Percentiles rank a stretch among this genome's conserved stretches.
Evolutionary conservation across 2,113 vertebrate species (phyloP).

Genomic region (Brienomyrus longianalis): DNA sequence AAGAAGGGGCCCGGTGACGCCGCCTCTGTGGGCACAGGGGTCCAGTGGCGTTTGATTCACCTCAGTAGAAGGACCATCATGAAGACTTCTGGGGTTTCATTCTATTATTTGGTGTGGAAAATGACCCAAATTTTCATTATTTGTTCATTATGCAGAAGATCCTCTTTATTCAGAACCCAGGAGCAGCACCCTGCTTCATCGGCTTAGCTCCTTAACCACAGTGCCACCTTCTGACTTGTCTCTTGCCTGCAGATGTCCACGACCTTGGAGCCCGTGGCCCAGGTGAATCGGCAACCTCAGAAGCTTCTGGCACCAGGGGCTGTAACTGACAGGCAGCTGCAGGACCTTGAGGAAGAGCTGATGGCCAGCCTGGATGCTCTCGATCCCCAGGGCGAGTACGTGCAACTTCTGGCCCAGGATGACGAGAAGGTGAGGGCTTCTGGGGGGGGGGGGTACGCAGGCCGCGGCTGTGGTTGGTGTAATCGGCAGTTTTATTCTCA

Average conservation of each 20-base stretch:
- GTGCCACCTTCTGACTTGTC: constrained; percentile 1
- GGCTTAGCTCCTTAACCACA: background rate
- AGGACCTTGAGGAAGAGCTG: constrained; percentile 68
- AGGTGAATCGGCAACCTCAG: constrained; percentile 37
- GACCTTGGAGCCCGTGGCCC: constrained; percentile 55
- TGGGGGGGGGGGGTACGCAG: background rate
- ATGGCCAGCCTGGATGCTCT: constrained; percentile 63
- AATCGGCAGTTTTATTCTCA: background rate
- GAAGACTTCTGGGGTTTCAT: background rate
- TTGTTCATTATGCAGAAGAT: background rate
- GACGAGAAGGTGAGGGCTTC: constrained; percentile 72
- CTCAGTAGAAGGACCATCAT: background rate
- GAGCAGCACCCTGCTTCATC: background rate
- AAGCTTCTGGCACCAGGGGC: constrained; percentile 14
- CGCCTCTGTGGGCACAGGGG: background rate
- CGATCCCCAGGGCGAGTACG: constrained; percentile 63
- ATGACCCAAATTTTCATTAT: background rate
- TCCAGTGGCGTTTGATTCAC: background rate
- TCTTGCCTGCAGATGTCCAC: constrained; percentile 61
- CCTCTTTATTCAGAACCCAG: background rate
- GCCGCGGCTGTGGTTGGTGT: background rate
- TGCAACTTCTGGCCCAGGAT: constrained; percentile 46
- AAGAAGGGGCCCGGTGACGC: background rate
- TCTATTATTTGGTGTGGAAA: background rate
- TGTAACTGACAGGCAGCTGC: constrained; percentile 44